Percentiles rank a stretch among this genome's conserved stretches.
phyloP scores from a whole-genome alignment of 1,140 invertebrate genomes.

The Scylla paramamosain region DNA sequence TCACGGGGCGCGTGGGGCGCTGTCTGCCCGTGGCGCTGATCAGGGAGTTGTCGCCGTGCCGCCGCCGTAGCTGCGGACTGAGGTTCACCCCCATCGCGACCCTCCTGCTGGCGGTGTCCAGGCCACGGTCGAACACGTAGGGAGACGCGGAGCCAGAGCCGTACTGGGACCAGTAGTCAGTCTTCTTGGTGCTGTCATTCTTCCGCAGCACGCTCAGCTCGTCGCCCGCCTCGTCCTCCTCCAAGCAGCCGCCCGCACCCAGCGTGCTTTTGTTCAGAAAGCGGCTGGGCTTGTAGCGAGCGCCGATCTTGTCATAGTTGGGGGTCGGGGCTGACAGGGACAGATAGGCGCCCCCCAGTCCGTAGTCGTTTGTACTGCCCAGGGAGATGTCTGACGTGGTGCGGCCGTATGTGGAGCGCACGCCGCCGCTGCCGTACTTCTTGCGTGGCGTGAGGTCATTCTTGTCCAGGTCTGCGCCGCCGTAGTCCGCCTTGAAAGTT shows the following conservation, averaged over 20 bases:
- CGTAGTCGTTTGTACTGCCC: conserved; percentile 38
- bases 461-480: conserved; percentile 54
- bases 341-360: conserved; percentile 64
- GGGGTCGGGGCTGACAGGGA: conserved; percentile 56
- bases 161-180: conserved; percentile 77
- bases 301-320: conserved; percentile 75
- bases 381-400: conserved; percentile 70
- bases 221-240: conserved; percentile 73
- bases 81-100: not conserved
- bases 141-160: conserved; percentile 63
- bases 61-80: conserved; percentile 66
- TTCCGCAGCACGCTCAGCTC: conserved; percentile 48
- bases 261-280: conserved; percentile 74
- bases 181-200: conserved; percentile 63
- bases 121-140: conserved; percentile 69
- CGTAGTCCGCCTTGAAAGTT: conserved; percentile 74
- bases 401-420: conserved; percentile 59
- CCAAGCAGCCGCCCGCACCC: conserved; percentile 49
- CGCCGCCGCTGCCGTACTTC: conserved; percentile 48
- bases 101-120: conserved; percentile 54
- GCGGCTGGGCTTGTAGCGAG: conserved; percentile 75
- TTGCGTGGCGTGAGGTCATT: conserved; percentile 32
- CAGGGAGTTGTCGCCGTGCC: conserved; percentile 54
- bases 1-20: conserved; percentile 55
- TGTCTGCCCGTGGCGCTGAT: conserved; percentile 51